Percentiles rank a stretch among this genome's conserved stretches.
These are phyloP conservation scores for Gila orcuttii DNA, from an alignment of 2,113 vertebrate species.

Conservation along the genomic window DNA sequence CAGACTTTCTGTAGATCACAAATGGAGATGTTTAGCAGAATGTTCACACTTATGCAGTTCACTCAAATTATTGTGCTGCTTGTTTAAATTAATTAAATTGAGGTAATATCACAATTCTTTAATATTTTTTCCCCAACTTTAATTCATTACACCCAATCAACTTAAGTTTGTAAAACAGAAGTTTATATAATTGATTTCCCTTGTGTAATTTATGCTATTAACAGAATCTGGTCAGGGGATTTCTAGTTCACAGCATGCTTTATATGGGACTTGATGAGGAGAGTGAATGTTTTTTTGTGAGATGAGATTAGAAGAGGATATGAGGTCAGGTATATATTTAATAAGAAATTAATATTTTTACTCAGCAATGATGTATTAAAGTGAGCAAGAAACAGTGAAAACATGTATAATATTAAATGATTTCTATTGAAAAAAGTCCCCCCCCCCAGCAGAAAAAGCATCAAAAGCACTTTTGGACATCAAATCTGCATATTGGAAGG, in stretches of 20 bases:
- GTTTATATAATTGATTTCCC: not conserved
- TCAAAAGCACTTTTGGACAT: not conserved
- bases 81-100: slow-evolving; percentile 7
- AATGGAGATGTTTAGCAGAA: slow-evolving; percentile 17
- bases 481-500: not conserved
- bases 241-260: too few relatives aligned
- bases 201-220: not conserved
- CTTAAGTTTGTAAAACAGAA: not conserved
- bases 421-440: too few relatives aligned
- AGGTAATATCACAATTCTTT: not conserved
- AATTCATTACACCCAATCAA: not conserved
- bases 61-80: slow-evolving; percentile 2
- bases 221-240: too few relatives aligned
- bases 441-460: too few relatives aligned
- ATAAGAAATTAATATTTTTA: too few relatives aligned
- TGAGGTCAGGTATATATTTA: too few relatives aligned
- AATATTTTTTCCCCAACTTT: not conserved
- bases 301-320: too few relatives aligned
- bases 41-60: not conserved
- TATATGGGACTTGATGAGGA: too few relatives aligned
- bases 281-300: too few relatives aligned
- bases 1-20: not conserved
- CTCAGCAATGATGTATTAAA: too few relatives aligned
- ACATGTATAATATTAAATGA: too few relatives aligned
- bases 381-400: too few relatives aligned